These are phyloP conservation scores for Miniopterus natalensis DNA, from an alignment of 2,113 vertebrate genomes.

Conservation along the genomic window DNA sequence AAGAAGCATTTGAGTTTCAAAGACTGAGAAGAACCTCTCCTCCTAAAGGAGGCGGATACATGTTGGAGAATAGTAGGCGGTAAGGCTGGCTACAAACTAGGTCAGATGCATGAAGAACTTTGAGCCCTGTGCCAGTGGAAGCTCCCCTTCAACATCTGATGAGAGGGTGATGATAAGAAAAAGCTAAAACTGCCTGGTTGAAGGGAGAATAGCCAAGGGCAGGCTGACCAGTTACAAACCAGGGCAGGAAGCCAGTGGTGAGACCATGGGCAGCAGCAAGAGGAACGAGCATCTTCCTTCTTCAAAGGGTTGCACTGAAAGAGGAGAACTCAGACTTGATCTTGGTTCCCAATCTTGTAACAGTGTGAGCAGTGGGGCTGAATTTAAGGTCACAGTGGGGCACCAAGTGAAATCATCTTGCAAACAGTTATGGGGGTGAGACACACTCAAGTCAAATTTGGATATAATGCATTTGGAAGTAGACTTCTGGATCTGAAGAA, in stretches of 20 bases:
- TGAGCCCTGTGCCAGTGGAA: not conserved
- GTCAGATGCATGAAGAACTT: not conserved
- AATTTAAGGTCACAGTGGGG: not conserved
- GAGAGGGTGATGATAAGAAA: not conserved
- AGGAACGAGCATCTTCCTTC: not conserved
- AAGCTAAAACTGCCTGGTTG: not conserved
- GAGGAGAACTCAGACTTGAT: not conserved
- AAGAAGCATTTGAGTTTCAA: slow-evolving; percentile 7
- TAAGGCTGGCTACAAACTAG: not conserved
- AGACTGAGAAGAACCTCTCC: not conserved
- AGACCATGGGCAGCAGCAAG: not conserved
- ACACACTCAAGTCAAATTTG: not conserved
- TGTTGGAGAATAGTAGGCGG: not conserved
- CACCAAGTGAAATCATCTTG: not conserved
- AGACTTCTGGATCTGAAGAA: not conserved
- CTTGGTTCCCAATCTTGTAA: not conserved
- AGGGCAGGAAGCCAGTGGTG: not conserved
- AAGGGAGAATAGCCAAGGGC: not conserved
- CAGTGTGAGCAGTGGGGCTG: not conserved
- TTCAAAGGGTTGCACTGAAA: not conserved
- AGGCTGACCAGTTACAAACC: not conserved
- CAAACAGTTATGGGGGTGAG: not conserved
- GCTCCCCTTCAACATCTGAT: not conserved
- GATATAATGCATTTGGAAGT: not conserved
- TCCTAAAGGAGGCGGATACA: not conserved